Evolutionary conservation across 2,888 invertebrate genomes (phyloP).

Genomic region (Erebia aethiops): DNA sequence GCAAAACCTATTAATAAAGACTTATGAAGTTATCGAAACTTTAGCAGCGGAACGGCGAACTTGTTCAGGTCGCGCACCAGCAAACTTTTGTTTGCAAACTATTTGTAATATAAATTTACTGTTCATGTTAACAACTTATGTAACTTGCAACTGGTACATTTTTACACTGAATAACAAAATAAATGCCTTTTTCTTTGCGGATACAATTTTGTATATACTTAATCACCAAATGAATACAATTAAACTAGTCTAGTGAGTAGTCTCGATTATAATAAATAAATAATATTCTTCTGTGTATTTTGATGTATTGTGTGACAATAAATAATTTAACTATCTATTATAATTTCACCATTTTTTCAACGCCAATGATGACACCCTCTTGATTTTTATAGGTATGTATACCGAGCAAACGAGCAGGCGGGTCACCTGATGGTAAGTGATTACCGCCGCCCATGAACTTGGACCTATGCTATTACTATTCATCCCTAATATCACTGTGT

Average conservation of each 20-base stretch:
- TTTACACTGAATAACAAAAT: not conserved
- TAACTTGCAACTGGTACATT: slow-evolving; percentile 17
- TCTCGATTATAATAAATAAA: too few relatives aligned
- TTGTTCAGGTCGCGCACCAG: slow-evolving; percentile 71
- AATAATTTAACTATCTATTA: too few relatives aligned
- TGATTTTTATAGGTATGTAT: too few relatives aligned
- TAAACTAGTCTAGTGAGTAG: not conserved
- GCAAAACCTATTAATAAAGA: slow-evolving; percentile 76
- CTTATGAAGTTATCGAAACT: slow-evolving; percentile 77
- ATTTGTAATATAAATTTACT: slow-evolving; percentile 76
- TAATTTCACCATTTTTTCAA: too few relatives aligned
- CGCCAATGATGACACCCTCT: too few relatives aligned
- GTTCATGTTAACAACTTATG: slow-evolving; percentile 53
- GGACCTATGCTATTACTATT: too few relatives aligned
- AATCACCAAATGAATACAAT: too few relatives aligned
- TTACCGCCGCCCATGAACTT: too few relatives aligned
- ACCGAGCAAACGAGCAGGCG: too few relatives aligned
- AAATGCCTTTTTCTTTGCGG: not conserved
- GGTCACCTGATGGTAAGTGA: too few relatives aligned
- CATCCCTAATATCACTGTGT: not conserved
- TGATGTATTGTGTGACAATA: too few relatives aligned
- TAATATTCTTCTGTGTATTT: too few relatives aligned
- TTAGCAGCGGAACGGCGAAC: slow-evolving; percentile 64
- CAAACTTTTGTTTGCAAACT: slow-evolving; percentile 76
- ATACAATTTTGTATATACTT: not conserved